Base-by-base conservation (phyloP, 2,888 invertebrate genomes). In the Cerastis rubricosa region DNA sequence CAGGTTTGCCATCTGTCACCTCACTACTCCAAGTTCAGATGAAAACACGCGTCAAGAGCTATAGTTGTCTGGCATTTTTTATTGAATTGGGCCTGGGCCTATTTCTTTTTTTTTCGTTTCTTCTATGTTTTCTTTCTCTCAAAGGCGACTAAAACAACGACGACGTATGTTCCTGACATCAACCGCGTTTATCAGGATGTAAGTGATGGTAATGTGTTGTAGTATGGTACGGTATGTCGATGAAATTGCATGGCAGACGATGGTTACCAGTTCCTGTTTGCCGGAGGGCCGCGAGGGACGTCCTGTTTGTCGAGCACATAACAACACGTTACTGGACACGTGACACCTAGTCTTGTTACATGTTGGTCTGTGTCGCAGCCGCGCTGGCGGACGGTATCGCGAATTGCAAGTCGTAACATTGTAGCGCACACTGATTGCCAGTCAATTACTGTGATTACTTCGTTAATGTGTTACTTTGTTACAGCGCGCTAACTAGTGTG, bases 361-460 rank as follows among this genome's bases (percentile, higher is more conserved):
- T 2, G 71, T 47, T 35, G 19, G 45, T 47, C 17, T 0, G 14
- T 14, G 54, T 25, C 22, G 65, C 40, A 35, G 35, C 19, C 51
- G n/a, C 40, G 68, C 14, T 19, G 40, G 29, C 11, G 35, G 45
- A 5, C 68, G 25, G 66, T 54, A 25, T 14, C 40, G 47, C 57
- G 45, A 54, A 79, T 76, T 47, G 11, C 69, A 29, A 17, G n/a
- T 51, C 25, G n/a, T 68, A 29, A 61, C 35, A 51, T 61, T 81
- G 35, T 73, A 19, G n/a, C 2, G 22, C 59, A 72, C 19, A 51
- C 61, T 61, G 51, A 81, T 80, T 49, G 49, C 19, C 19, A 57
- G 80, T 7, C 59, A 51, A 77, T 81, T 75, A 54, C 51, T n/a
- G 14, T 40, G 77, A 75, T 77, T 63, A 45, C 76, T 74, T 77